These are phyloP conservation scores for Danio choprae DNA, from an alignment of 2,797 vertebrate species.

Conservation along the genomic window DNA sequence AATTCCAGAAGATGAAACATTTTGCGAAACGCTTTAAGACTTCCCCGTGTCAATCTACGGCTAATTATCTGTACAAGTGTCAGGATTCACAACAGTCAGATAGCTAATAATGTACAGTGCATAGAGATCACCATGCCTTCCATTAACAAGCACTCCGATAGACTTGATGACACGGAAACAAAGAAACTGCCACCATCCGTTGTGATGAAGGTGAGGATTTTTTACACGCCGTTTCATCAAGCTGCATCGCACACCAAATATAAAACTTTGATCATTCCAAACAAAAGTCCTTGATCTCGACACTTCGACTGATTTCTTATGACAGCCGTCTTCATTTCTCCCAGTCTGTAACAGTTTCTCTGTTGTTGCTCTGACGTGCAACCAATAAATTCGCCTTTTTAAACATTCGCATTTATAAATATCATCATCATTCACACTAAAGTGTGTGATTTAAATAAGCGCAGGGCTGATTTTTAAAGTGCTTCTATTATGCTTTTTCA, in stretches of 20 bases:
- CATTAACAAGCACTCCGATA: conserved; percentile 35
- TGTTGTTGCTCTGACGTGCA: background rate
- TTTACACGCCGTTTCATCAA: conserved; percentile 18
- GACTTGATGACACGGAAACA: conserved; percentile 30
- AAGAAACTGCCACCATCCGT: conserved; percentile 27
- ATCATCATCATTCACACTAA: background rate
- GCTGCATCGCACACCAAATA: conserved; percentile 2
- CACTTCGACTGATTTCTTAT: conserved; percentile 21
- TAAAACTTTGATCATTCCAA: conserved; percentile 32
- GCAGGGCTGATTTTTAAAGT: background rate
- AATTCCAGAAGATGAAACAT: conserved; percentile 39
- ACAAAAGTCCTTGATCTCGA: conserved; percentile 21
- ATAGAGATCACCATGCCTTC: conserved; percentile 71
- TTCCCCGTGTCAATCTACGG: conserved; percentile 48
- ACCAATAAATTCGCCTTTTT: conserved; percentile 16
- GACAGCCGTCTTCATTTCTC: background rate
- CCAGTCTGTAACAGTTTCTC: conserved; percentile 14
- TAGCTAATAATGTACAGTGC: conserved; percentile 82
- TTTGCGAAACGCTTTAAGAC: conserved; percentile 53
- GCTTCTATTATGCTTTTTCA: background rate
- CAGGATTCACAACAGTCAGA: conserved; percentile 86
- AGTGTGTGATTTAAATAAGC: background rate
- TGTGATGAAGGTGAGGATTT: conserved; percentile 27
- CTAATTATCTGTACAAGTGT: conserved; percentile 68
- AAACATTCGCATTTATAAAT: conserved; percentile 22